phyloP scores from a whole-genome alignment of 2,888 invertebrate species.

The Apomyelois bistriatella region DNA sequence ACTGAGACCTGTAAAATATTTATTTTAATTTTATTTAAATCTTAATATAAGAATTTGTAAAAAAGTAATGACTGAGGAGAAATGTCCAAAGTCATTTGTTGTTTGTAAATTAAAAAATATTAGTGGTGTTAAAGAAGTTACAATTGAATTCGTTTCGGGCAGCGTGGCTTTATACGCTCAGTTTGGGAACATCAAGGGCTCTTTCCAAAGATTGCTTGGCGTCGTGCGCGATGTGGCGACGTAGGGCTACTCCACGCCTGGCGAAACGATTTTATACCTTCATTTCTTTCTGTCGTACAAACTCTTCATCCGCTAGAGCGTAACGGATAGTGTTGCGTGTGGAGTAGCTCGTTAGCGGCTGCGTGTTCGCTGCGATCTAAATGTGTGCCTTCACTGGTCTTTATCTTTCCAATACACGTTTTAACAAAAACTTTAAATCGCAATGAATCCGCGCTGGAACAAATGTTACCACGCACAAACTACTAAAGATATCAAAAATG shows the following conservation, averaged over 20 bases:
- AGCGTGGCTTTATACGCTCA: not conserved
- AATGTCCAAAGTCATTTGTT: no score
- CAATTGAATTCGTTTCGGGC: not conserved
- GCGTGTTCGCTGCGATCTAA: not conserved
- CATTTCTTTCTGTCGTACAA: not conserved
- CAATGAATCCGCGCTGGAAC: conserved; percentile 13
- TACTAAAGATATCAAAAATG: conserved; percentile 38
- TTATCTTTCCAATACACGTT: not conserved
- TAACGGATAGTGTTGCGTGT: not conserved
- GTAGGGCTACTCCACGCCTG: not conserved
- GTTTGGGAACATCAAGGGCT: not conserved
- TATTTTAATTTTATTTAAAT: no score
- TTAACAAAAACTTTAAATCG: not conserved
- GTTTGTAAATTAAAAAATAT: no score
- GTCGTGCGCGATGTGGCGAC: conserved; percentile 1
- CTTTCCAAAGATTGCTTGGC: conserved; percentile 7
- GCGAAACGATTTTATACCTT: not conserved
- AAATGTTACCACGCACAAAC: conserved; percentile 38
- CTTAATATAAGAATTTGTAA: no score
- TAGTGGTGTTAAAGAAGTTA: not conserved
- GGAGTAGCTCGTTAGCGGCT: not conserved
- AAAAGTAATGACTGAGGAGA: no score
- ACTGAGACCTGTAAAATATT: no score
- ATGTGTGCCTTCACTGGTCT: conserved; percentile 2
- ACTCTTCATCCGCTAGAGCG: not conserved